Evolutionary conservation across 1,140 invertebrate species (phyloP).

Genomic region (Aphidius ervi): DNA sequence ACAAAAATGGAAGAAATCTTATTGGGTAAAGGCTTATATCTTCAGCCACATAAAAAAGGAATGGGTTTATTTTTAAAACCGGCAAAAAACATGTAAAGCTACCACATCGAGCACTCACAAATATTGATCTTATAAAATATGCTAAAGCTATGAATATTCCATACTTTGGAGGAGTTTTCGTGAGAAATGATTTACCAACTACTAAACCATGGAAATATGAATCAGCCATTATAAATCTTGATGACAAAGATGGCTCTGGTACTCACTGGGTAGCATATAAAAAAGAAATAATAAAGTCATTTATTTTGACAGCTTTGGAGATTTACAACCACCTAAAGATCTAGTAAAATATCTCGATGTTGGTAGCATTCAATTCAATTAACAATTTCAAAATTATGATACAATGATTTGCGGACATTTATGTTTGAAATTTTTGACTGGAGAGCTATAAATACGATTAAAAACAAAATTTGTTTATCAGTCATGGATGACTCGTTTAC

Average conservation of each 20-base stretch:
- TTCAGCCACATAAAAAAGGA: conserved; percentile 40
- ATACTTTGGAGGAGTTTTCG: no score
- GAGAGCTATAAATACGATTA: background rate
- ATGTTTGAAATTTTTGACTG: conserved; percentile 15
- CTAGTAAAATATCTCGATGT: conserved; percentile 3
- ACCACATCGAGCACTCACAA: conserved; percentile 25
- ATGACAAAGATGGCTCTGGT: conserved; percentile 27
- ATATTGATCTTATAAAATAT: conserved; percentile 29
- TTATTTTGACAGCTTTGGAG: conserved; percentile 3
- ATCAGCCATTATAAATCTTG: conserved; percentile 34
- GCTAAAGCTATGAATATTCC: background rate
- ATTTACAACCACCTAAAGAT: conserved; percentile 8
- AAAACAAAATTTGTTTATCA: background rate
- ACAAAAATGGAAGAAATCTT: conserved; percentile 36
- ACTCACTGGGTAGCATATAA: conserved; percentile 40
- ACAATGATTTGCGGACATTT: conserved; percentile 18
- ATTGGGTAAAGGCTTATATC: conserved; percentile 35
- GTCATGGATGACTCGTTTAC: conserved; percentile 15
- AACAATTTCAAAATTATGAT: conserved; percentile 13
- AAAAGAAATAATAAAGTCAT: conserved; percentile 29
- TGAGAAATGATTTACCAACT: no score
- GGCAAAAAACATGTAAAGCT: no score
- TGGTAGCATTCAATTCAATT: conserved; percentile 2
- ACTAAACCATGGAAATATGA: no score
- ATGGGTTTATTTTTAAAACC: conserved; percentile 25